Evolutionary conservation across 2,797 vertebrate species (phyloP).

Genomic region (Anguilla megastoma): DNA sequence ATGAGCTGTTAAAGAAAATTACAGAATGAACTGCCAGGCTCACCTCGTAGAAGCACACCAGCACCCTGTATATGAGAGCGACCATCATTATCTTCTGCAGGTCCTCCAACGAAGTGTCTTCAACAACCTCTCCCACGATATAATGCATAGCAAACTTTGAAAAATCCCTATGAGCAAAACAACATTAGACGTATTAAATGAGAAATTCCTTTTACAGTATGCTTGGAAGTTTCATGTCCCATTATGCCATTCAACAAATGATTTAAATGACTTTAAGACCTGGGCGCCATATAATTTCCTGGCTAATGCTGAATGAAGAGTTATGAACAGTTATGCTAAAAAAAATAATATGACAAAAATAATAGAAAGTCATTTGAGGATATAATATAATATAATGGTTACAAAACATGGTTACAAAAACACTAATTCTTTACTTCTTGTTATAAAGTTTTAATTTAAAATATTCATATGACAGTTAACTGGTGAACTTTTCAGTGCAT

Average conservation of each 20-base stretch:
- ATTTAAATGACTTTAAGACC: neutral
- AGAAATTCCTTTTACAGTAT: neutral
- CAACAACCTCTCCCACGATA: slow-evolving; percentile 95
- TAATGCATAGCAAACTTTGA: slow-evolving; percentile 93
- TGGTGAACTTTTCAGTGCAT: neutral
- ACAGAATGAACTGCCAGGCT: slow-evolving; percentile 34
- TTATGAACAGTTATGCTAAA: neutral
- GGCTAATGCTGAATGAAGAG: neutral
- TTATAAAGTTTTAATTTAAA: neutral
- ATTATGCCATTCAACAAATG: neutral
- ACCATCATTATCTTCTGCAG: slow-evolving; percentile 96
- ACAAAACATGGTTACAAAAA: too few relatives aligned
- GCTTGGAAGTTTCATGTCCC: neutral
- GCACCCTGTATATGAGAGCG: slow-evolving; percentile 89
- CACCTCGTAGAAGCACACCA: slow-evolving; percentile 96
- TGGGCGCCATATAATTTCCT: neutral
- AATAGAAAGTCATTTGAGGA: neutral
- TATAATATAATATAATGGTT: neutral
- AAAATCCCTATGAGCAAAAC: slow-evolving; percentile 78
- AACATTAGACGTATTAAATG: neutral
- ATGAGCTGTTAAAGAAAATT: neutral
- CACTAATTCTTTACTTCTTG: too few relatives aligned
- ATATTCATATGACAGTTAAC: neutral
- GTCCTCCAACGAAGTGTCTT: slow-evolving; percentile 94
- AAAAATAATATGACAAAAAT: neutral